Percentiles rank a stretch among this genome's conserved stretches.
phyloP scores from a whole-genome alignment of 2,888 invertebrate genomes.

The Meta bourneti region DNA sequence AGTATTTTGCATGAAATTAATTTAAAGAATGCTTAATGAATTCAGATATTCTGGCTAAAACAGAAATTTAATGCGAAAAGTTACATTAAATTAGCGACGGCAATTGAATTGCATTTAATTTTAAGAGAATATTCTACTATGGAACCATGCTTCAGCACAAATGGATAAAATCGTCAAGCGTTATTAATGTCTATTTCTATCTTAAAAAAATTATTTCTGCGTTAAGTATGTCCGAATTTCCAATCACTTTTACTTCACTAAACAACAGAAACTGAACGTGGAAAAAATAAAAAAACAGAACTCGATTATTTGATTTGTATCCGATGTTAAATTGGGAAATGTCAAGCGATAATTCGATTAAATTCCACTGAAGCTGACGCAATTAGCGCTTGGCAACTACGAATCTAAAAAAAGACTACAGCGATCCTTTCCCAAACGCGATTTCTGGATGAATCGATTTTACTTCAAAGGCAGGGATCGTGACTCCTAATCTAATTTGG shows the following conservation, averaged over 20 bases:
- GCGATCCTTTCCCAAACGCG: background rate
- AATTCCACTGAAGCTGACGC: background rate
- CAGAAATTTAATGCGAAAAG: background rate
- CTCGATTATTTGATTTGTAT: background rate
- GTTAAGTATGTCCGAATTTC: background rate
- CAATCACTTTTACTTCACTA: background rate
- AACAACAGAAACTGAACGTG: no score
- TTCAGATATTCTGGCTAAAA: background rate
- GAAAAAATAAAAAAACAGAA: background rate
- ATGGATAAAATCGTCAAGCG: background rate
- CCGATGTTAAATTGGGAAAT: background rate
- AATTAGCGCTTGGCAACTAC: background rate
- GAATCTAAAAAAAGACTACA: background rate
- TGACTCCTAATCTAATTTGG: background rate
- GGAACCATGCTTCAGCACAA: background rate
- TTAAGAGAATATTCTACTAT: background rate
- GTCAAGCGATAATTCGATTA: background rate
- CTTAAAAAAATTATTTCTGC: no score
- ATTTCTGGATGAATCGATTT: background rate
- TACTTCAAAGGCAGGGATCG: background rate
- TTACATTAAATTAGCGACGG: background rate
- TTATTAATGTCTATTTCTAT: no score
- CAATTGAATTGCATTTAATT: background rate
- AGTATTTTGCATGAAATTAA: background rate
- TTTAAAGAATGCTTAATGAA: background rate